These are phyloP conservation scores for Myiagra hebetior DNA, from an alignment of 2,113 vertebrate species.

Conservation along the genomic window DNA sequence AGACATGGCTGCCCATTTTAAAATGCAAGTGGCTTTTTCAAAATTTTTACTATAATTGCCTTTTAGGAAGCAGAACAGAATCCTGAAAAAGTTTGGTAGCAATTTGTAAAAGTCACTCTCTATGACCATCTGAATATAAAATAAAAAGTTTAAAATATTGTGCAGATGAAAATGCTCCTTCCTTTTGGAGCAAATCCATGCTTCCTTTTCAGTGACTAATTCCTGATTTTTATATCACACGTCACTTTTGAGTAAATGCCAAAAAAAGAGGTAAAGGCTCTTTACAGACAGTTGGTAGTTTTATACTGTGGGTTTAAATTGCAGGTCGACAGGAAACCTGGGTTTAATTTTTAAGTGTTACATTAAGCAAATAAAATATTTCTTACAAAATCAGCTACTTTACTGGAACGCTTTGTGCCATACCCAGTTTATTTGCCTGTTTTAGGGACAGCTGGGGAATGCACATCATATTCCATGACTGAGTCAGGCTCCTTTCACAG, in stretches of 20 bases:
- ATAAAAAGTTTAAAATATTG: not conserved
- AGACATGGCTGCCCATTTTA: not conserved
- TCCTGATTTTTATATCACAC: slow-evolving; percentile 33
- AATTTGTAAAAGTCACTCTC: not conserved
- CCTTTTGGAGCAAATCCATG: slow-evolving; percentile 29
- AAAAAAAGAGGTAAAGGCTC: slow-evolving; percentile 6
- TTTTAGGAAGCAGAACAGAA: not conserved
- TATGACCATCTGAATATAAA: not conserved
- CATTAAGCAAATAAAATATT: slow-evolving; percentile 7
- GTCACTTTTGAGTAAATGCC: slow-evolving; percentile 35
- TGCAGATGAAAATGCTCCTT: not conserved
- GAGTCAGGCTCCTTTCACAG: not conserved
- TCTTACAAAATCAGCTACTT: not conserved
- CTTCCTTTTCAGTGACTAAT: slow-evolving; percentile 37
- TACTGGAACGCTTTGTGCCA: not conserved
- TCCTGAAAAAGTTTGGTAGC: not conserved
- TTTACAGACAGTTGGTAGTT: slow-evolving; percentile 22
- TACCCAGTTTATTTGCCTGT: not conserved
- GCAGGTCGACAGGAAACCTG: not conserved
- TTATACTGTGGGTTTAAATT: not conserved
- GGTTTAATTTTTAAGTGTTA: not conserved
- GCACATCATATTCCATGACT: fast-evolving
- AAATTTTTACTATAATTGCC: not conserved
- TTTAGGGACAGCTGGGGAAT: not conserved
- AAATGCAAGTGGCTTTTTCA: not conserved